Conservation (phyloP, 2,797 vertebrate genomes). For the Octomys mimax region DNA sequence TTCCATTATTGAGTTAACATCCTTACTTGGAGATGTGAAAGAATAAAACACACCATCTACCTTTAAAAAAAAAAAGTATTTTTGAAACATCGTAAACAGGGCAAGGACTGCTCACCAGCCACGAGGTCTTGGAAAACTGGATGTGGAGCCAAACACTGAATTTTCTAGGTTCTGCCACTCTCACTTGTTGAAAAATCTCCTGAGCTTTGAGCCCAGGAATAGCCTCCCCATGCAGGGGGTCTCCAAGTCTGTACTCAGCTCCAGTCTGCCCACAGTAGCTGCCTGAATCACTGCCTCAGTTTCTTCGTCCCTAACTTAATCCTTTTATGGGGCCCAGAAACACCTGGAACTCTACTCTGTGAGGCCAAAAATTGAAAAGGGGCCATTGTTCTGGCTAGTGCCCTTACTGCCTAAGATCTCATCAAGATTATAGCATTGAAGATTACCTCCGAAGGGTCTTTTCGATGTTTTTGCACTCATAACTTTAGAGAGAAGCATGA, state of each 20-base stretch:
- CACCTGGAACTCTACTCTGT: not conserved
- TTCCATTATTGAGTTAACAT: not conserved
- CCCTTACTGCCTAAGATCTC: not conserved
- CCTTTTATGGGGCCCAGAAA: not conserved
- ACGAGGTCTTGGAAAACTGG: not conserved
- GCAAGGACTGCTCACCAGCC: not conserved
- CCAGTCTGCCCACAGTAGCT: not conserved
- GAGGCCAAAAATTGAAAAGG: not conserved
- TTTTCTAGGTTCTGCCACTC: not conserved
- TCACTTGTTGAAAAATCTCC: not conserved
- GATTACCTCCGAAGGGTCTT: not conserved
- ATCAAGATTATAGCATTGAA: not conserved
- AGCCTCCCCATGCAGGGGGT: too few relatives aligned
- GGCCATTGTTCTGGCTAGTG: not conserved
- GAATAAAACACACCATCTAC: not conserved
- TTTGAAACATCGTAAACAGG: not conserved
- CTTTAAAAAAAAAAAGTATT: not conserved
- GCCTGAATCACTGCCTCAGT: not conserved
- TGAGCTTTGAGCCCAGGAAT: not conserved
- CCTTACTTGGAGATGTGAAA: not conserved
- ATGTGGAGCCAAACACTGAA: not conserved
- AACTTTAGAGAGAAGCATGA: not conserved
- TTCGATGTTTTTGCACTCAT: not conserved
- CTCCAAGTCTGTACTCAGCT: not conserved
- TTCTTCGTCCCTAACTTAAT: not conserved